phyloP scores from a whole-genome alignment of 2,113 vertebrate species.

The Acinonyx jubatus region DNA sequence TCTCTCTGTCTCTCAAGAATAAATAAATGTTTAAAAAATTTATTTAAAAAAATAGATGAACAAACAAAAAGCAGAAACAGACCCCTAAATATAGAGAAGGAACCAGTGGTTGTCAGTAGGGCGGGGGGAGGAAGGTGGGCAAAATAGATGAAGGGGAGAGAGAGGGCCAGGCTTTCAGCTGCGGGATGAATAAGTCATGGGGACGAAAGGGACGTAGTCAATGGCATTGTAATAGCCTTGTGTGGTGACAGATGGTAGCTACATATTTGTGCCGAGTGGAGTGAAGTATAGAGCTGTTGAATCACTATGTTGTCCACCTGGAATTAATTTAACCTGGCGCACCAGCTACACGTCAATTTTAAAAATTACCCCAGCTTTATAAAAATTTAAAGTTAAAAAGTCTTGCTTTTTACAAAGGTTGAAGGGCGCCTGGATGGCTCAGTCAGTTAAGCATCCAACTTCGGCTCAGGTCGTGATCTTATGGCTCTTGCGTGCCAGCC shows the following conservation, averaged over 20 bases:
- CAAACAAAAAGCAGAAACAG: background rate
- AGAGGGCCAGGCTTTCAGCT: background rate
- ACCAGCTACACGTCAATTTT: background rate
- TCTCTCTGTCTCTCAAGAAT: too few relatives aligned
- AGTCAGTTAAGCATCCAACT: too few relatives aligned
- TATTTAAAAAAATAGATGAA: background rate
- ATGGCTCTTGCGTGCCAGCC: too few relatives aligned
- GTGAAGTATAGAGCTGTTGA: background rate
- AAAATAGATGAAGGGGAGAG: background rate
- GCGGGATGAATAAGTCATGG: background rate
- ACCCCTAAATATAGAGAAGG: background rate
- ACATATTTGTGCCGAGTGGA: background rate
- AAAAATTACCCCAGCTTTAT: background rate
- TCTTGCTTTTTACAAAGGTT: background rate
- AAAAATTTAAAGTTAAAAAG: background rate
- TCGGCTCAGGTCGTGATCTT: too few relatives aligned
- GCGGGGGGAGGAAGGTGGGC: background rate
- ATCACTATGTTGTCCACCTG: background rate
- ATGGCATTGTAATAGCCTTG: background rate
- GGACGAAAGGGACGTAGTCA: background rate
- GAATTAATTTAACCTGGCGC: background rate
- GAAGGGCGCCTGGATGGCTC: background rate
- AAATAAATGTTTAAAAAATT: too few relatives aligned
- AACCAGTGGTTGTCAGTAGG: background rate
- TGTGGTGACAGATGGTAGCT: background rate